These are phyloP conservation scores for Leptopilina drosophilae DNA, from an alignment of 2,888 invertebrate genomes.

Conservation along the genomic window DNA sequence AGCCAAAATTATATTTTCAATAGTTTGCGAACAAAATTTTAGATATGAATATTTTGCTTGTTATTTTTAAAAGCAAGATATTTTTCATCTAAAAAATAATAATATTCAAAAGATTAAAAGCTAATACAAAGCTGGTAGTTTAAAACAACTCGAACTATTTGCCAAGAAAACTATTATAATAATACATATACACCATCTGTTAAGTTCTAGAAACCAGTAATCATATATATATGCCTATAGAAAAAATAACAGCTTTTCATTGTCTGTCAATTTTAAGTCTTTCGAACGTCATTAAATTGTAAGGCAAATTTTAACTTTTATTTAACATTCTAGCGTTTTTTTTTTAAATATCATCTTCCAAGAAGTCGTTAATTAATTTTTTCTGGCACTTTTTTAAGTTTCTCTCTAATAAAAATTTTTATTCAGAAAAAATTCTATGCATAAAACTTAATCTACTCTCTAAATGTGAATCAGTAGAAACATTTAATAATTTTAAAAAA, in stretches of 20 bases:
- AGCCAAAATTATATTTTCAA: no score
- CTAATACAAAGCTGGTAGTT: neutral
- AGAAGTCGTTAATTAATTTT: neutral
- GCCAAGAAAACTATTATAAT: slow-evolving; percentile 10
- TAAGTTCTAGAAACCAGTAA: neutral
- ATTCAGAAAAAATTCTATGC: no score
- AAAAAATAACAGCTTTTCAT: slow-evolving; percentile 13
- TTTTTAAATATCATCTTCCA: neutral
- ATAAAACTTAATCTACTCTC: no score
- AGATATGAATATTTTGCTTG: no score
- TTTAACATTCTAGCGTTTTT: neutral
- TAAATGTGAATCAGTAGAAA: no score
- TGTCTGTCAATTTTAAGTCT: neutral
- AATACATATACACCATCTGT: slow-evolving; percentile 9
- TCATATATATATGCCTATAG: neutral
- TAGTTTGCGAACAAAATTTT: no score
- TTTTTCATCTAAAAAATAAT: neutral
- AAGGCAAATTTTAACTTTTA: neutral
- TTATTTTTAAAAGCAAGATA: no score
- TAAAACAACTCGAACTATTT: slow-evolving; percentile 17
- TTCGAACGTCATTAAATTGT: neutral
- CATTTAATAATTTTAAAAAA: no score
- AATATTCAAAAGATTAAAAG: neutral
- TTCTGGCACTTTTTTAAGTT: neutral
- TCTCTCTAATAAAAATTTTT: no score